These are phyloP conservation scores for Coregonus clupeaformis DNA, from an alignment of 2,113 vertebrate species.

Conservation along the genomic window DNA sequence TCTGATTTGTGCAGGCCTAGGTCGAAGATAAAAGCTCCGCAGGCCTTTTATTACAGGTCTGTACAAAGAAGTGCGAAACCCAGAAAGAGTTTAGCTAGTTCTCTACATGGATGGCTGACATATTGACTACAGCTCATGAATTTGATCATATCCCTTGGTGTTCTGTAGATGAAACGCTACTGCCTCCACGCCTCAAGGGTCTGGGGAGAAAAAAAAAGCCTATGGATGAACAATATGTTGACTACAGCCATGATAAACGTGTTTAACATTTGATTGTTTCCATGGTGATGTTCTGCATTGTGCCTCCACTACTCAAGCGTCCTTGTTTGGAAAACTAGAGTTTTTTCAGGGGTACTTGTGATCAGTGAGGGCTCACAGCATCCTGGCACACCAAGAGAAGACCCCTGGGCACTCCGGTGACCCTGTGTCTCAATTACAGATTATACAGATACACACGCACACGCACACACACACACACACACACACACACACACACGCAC, in stretches of 20 bases:
- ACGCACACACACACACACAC: background rate
- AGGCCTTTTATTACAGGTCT: slow-evolving; percentile 18
- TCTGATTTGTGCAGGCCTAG: slow-evolving; percentile 5
- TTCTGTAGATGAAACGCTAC: background rate
- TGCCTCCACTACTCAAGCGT: too few species aligned
- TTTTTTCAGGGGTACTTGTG: background rate
- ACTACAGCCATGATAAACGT: too few species aligned
- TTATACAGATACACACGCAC: background rate
- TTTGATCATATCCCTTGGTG: background rate
- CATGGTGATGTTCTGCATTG: too few species aligned
- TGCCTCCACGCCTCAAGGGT: background rate
- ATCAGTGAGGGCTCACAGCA: background rate
- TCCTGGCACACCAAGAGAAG: background rate
- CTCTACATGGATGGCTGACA: background rate
- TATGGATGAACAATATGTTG: too few species aligned
- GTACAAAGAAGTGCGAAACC: slow-evolving; percentile 16
- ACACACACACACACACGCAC: background rate
- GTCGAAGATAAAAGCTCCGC: background rate
- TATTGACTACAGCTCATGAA: background rate
- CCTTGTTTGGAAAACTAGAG: slow-evolving; percentile 7
- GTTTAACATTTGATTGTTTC: too few species aligned
- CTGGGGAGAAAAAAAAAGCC: background rate
- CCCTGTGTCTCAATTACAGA: background rate
- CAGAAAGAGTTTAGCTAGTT: background rate
- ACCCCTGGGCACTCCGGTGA: slow-evolving; percentile 11